Base-by-base conservation (phyloP, 1,140 invertebrate species). In the Orchestia grillus region DNA sequence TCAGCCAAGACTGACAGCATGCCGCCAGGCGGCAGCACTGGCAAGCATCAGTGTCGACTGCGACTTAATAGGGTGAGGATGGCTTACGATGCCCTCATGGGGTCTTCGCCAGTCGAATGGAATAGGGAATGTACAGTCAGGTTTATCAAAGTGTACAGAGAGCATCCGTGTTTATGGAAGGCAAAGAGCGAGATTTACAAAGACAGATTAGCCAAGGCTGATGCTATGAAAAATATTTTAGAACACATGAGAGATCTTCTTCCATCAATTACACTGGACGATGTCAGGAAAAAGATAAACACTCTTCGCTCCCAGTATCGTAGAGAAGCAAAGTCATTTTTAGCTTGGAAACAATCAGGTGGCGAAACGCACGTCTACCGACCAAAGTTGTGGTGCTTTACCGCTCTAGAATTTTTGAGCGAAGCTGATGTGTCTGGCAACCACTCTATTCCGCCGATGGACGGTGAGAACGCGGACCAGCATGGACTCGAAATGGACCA, bases 261-360 rank as follows among this genome's bases (percentile, higher is more conserved):
- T 77, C 62, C 62, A 77, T 77, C 62, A 77, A 77, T 77, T 77
- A 77, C 62, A 77, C 62, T 77, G 62, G 62, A 77, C 62, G 62
- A 77, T 36, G 62, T 77, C 28, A 77, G 62, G 36, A 77, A 77
- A 77, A 77, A 77, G 62, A 77, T 77, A 77, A 77, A 77, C 62
- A 77, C 62, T 3, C 62, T 77, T 77, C 62, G 62, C 11, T 77
- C 62, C 11, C 62, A 77, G 28, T 77, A 77, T 77, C 62, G 62
- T 3, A 77, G 62, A 77, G 62, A 77, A 77, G 62, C 62, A 1
- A 77, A 77, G 62, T 77, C 62, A 77, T 77, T 77, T 77, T 77
- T 77, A 77, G 62, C 62, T 23, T 77, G 62, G 62, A 77, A 77
- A 36, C 62, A 77, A 36, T 77, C 62, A 77, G 62, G 62, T 77